phyloP scores from a whole-genome alignment of 2,113 vertebrate genomes.

The Protomyctophum bolini region DNA sequence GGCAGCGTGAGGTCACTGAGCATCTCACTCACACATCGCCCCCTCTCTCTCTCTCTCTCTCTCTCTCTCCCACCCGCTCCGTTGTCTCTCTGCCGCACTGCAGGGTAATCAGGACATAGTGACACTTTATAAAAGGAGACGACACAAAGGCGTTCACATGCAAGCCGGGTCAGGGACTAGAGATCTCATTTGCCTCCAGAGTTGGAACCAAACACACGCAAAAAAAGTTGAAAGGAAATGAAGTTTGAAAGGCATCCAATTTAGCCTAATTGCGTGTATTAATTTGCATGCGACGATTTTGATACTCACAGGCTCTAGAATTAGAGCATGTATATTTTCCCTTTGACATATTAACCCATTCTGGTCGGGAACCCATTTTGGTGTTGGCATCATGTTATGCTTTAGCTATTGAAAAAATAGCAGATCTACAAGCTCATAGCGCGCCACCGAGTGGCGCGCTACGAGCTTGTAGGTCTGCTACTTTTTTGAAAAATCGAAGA shows the following conservation, averaged over 20 bases:
- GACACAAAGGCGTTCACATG: conserved; percentile 76
- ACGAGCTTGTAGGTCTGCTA: no score
- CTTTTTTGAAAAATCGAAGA: no score
- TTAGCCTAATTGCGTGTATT: conserved; percentile 64
- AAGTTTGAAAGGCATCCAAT: conserved; percentile 58
- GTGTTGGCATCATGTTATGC: no score
- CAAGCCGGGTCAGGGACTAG: conserved; percentile 61
- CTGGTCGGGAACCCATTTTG: no score
- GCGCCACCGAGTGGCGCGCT: no score
- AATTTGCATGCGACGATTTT: conserved; percentile 55
- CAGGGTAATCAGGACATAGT: conserved; percentile 75
- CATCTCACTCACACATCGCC: conserved; percentile 61
- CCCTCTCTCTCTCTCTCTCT: conserved; percentile 8
- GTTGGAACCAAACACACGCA: conserved; percentile 54
- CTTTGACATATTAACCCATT: conserved; percentile 28
- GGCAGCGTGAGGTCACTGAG: conserved; percentile 75
- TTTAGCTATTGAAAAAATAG: no score
- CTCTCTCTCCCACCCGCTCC: conserved; percentile 46
- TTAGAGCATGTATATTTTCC: conserved; percentile 24
- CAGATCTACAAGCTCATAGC: no score
- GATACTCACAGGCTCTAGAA: conserved; percentile 38
- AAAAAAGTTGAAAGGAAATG: conserved; percentile 59
- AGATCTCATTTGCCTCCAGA: conserved; percentile 66
- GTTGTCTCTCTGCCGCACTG: conserved; percentile 64
- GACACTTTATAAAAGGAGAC: conserved; percentile 72